These are phyloP conservation scores for Tolmerus cingulatus DNA, from an alignment of 2,888 invertebrate genomes.

Conservation along the genomic window DNA sequence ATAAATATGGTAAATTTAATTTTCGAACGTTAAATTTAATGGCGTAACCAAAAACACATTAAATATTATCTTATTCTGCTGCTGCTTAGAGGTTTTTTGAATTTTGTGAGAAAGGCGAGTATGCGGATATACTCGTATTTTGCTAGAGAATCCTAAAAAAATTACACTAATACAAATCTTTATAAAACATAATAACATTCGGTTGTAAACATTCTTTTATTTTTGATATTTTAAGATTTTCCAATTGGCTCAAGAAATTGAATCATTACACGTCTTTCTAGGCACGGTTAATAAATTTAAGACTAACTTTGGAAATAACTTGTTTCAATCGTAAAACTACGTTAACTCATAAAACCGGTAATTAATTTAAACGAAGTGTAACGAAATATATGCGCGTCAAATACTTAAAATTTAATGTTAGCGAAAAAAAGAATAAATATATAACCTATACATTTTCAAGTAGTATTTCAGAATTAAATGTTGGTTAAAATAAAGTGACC, in stretches of 20 bases:
- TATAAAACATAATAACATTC: neutral
- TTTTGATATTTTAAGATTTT: neutral
- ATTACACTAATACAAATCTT: neutral
- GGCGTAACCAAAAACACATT: neutral
- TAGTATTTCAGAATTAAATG: too few species aligned
- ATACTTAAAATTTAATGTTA: neutral
- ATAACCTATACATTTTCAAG: too few species aligned
- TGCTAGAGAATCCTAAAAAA: neutral
- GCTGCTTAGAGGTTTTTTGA: neutral
- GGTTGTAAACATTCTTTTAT: neutral
- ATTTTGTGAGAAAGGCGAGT: neutral
- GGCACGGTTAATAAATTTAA: neutral
- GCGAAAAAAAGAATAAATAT: too few species aligned
- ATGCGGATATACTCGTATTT: neutral
- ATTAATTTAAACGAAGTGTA: neutral
- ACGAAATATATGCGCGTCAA: neutral
- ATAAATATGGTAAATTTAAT: neutral
- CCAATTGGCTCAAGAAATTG: neutral
- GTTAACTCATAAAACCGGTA: neutral
- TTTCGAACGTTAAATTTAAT: neutral
- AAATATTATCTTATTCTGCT: neutral
- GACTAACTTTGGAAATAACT: neutral
- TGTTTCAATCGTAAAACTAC: neutral
- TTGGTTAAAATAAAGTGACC: too few species aligned
- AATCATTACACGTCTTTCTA: neutral